Evolutionary conservation across 2,888 invertebrate genomes (phyloP).

Genomic region (Sphinx pinastri): DNA sequence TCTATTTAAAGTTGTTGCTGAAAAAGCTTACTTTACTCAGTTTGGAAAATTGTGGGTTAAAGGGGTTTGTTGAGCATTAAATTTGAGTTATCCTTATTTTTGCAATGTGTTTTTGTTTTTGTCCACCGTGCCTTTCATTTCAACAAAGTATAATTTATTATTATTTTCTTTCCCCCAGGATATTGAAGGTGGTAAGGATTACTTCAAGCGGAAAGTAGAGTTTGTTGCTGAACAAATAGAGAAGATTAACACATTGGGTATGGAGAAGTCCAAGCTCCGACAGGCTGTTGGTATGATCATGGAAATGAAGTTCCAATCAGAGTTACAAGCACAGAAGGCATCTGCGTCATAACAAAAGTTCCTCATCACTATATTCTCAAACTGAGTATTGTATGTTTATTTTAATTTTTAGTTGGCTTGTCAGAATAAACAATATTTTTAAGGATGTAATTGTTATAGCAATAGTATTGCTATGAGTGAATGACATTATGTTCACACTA

Average conservation of each 20-base stretch:
- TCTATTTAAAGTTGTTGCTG: too few relatives aligned
- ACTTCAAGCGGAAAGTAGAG: conserved; percentile 95
- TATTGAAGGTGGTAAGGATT: conserved; percentile 92
- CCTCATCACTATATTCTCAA: conserved; percentile 9
- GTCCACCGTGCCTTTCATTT: too few relatives aligned
- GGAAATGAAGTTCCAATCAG: conserved; percentile 88
- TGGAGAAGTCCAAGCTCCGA: conserved; percentile 92
- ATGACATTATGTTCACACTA: too few relatives aligned
- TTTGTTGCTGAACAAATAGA: conserved; percentile 98
- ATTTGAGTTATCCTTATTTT: too few relatives aligned
- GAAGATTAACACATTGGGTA: conserved; percentile 92
- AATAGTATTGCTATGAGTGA: background rate
- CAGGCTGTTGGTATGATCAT: conserved; percentile 91
- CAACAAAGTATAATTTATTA: too few relatives aligned
- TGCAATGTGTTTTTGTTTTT: too few relatives aligned
- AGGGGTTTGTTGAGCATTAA: too few relatives aligned
- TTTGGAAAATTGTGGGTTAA: too few relatives aligned
- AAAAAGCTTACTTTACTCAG: too few relatives aligned
- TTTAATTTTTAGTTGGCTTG: conserved; percentile 21
- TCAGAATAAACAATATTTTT: conserved; percentile 25
- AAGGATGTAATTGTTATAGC: background rate
- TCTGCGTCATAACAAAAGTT: conserved; percentile 62
- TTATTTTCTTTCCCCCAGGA: conserved; percentile 74
- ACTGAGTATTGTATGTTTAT: conserved; percentile 11
- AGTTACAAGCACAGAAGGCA: conserved; percentile 68